Base-by-base conservation (phyloP, 30 jellyfish, hydroid and myxozoan species). In the Turritopsis dohrnii region DNA sequence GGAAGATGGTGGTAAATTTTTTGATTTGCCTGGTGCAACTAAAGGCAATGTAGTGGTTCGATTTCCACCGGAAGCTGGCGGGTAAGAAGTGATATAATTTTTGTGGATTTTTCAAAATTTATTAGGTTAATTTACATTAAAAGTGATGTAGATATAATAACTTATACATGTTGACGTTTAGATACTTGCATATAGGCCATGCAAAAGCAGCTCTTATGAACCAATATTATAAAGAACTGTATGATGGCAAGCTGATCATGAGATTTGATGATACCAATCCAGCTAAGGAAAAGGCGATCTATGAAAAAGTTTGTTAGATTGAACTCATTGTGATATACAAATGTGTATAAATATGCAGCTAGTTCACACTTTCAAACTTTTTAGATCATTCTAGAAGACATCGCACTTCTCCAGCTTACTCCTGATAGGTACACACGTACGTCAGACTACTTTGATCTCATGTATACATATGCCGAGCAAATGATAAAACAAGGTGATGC, bases 191-290 rank as follows among this genome's bases (percentile, higher is more conserved):
- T 79, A 94, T 94, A 81, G 99, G 99, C 1, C 99, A 94, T 75
- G 99, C 99, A 18, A 94, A 94, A 83, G 99, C 99, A 20, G 99
- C 99, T 52, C 85, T 94, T 71, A 84, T 94, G 96, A 94, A 94
- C 71, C 99, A 94, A 53, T 86, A 82, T 81, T 94, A 94, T 90
- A 89, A 87, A 84, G 99, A 94, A 71, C 21, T 73, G 0, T 88
- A 94, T 90, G 84, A 86, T 29, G 99, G 99, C 16, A 94, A 94
- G 80, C 90, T 94, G 79, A 83, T 94, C 31, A 89, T 94, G 97
- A 71, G 99, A 77, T 94, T 94, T 84, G 99, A 94, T 86, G 99
- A 94, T 74, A 94, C 99, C 23, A 94, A 94, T 87, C 99, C 99
- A 28, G 97, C 96, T 66, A 94, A 94, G 75, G 99, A 94, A 65